A percentile compares a stretch with the other conserved stretches of the same genome.
These are phyloP conservation scores for Onychomys arenicola DNA, from an alignment of 2,797 vertebrate species.

Conservation along the genomic window DNA sequence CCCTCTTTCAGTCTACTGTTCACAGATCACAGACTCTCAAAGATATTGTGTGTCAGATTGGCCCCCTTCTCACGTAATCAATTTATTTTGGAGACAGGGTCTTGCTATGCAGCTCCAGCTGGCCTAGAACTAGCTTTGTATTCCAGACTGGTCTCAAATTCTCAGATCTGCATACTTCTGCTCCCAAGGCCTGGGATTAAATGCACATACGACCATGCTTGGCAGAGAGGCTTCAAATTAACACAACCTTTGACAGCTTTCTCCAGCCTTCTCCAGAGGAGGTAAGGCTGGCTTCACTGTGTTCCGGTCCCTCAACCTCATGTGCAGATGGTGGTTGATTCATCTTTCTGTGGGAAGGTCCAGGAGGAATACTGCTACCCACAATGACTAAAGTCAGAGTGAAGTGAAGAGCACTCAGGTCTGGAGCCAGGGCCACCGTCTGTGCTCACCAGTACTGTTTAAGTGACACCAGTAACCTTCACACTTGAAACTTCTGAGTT, in stretches of 20 bases:
- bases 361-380: background rate
- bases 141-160: background rate
- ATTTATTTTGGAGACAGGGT: background rate
- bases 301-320: background rate
- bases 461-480: conserved; percentile 23
- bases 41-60: background rate
- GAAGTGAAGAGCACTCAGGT: background rate
- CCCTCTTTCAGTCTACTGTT: background rate
- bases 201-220: background rate
- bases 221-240: conserved; percentile 11
- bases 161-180: background rate
- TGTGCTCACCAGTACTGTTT: conserved; percentile 48
- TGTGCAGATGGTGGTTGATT: background rate
- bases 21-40: background rate
- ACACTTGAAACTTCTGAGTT: background rate
- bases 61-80: background rate
- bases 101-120: background rate
- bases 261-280: background rate
- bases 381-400: background rate
- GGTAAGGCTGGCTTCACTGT: background rate
- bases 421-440: background rate
- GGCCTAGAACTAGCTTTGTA: background rate
- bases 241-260: conserved; percentile 8
- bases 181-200: background rate
- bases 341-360: conserved; percentile 19